A percentile compares a stretch with the other conserved stretches of the same genome.
phyloP scores from a whole-genome alignment of 23 tunicate species.

The Styela clava region DNA sequence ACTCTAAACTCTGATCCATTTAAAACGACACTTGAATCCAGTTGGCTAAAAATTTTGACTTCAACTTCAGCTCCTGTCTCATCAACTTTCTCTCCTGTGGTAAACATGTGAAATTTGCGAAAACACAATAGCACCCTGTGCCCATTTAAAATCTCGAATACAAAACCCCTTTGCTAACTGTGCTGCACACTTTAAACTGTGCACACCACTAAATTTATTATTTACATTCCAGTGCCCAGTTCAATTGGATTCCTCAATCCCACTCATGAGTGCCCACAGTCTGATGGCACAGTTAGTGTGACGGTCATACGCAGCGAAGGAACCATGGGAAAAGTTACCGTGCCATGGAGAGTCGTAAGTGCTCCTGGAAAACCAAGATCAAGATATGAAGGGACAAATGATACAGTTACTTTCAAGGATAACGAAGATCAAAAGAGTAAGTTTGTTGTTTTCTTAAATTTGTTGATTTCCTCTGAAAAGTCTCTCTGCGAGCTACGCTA shows the following conservation, averaged over 20 bases:
- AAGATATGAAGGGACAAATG: constrained; percentile 68
- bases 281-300: constrained; percentile 57
- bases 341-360: constrained; percentile 74
- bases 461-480: background rate
- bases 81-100: too few species aligned
- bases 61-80: too few species aligned
- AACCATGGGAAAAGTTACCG: constrained; percentile 42
- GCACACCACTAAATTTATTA: too few species aligned
- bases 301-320: constrained; percentile 71
- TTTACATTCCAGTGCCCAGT: constrained; percentile 53
- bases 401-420: constrained; percentile 58
- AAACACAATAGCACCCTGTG: too few species aligned
- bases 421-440: constrained; percentile 63
- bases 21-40: too few species aligned
- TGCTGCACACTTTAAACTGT: too few species aligned
- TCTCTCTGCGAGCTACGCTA: background rate
- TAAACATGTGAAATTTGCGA: too few species aligned
- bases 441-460: constrained; percentile 2
- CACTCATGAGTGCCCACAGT: constrained; percentile 45
- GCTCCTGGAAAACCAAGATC: constrained; percentile 72
- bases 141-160: too few species aligned
- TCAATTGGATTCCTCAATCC: constrained; percentile 49
- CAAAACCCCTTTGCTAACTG: too few species aligned
- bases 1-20: too few species aligned
- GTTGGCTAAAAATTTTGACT: too few species aligned